Base-by-base conservation (phyloP, 2,888 invertebrate genomes). In the Tryphoninae sp. region DNA sequence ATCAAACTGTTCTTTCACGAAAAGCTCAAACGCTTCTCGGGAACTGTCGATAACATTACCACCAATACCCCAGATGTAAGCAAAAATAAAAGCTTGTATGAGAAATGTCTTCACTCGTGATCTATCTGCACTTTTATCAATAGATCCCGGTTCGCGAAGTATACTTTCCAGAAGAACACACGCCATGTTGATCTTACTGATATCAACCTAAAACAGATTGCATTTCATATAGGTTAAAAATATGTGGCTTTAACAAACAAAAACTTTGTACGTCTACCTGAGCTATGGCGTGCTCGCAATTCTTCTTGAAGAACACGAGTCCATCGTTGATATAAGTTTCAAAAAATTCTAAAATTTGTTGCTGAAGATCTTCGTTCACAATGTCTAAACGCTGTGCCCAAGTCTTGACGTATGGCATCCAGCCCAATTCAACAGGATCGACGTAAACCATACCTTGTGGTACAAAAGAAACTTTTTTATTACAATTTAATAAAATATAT, bases 381-480 rank as follows among this genome's bases (percentile, higher is more conserved):
- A 94, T 93, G 0, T 93, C 89, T 2, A 95, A 90, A 13, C 92
- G 93, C 0, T 93, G 92, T 1, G 95, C 90, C 97, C 97, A 98
- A 0, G 97, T 96, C 84, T 95, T 94, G 0, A 97, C 95, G 86
- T 94, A 95, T 0, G 98, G 97, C 86, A 96, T 89, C 95, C 96
- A 97, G 68, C 96, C 95, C 65, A 98, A 92, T 88, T 97, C 97
- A 2, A 95, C 94, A 0, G 97, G 95, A 90, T 98, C 98, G 8
- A 98, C 95, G 90, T 97, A 98, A 1, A 98, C 97, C 97, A 98
- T 98, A 67, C 97, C 97, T 92, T 92, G 92, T 81, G 4, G 68
- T 73, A 11, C 11, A 49, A 65, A 79, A 61, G 40, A 51, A 51
- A n/a, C n/a, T 7, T 51, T n/a, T 51, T 51, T 16, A 51, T n/a